Evolutionary conservation across 2,888 invertebrate species (phyloP).

Genomic region (Drosophila sordidula): DNA sequence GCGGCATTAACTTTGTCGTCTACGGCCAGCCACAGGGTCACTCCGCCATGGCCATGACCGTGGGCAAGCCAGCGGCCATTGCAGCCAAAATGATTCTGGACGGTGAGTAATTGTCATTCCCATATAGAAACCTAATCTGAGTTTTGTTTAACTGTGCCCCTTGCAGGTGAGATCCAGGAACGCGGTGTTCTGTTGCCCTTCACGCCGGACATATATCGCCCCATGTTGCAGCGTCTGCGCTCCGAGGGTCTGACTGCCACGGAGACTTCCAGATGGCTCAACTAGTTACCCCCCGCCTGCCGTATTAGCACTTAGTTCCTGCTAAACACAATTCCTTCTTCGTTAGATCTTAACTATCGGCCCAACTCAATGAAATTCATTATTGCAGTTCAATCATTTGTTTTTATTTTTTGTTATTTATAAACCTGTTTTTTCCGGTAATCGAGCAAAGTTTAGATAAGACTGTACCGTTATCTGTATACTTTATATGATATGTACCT

Average conservation of each 20-base stretch:
- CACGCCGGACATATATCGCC: slow-evolving; percentile 95
- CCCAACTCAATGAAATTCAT: not conserved
- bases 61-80: slow-evolving; percentile 97
- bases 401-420: slow-evolving; percentile 30
- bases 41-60: slow-evolving; percentile 98
- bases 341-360: not conserved
- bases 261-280: slow-evolving; percentile 87
- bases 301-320: slow-evolving; percentile 5
- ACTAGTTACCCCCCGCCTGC: slow-evolving; percentile 39
- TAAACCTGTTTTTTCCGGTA: slow-evolving; percentile 16
- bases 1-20: slow-evolving; percentile 94
- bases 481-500: slow-evolving; percentile 29
- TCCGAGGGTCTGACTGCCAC: slow-evolving; percentile 92
- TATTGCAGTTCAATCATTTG: slow-evolving; percentile 10
- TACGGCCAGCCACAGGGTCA: slow-evolving; percentile 93
- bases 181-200: slow-evolving; percentile 97
- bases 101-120: slow-evolving; percentile 83
- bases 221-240: slow-evolving; percentile 94
- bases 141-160: not conserved
- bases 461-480: slow-evolving; percentile 48
- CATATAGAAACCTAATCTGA: not conserved
- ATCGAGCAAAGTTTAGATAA: slow-evolving; percentile 38
- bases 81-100: slow-evolving; percentile 99
- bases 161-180: slow-evolving; percentile 94
- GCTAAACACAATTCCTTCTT: not conserved